A percentile compares a stretch with the other conserved stretches of the same genome.
Conservation (phyloP, 92 coral and sea anemone species). For the Actinostola sp. region DNA sequence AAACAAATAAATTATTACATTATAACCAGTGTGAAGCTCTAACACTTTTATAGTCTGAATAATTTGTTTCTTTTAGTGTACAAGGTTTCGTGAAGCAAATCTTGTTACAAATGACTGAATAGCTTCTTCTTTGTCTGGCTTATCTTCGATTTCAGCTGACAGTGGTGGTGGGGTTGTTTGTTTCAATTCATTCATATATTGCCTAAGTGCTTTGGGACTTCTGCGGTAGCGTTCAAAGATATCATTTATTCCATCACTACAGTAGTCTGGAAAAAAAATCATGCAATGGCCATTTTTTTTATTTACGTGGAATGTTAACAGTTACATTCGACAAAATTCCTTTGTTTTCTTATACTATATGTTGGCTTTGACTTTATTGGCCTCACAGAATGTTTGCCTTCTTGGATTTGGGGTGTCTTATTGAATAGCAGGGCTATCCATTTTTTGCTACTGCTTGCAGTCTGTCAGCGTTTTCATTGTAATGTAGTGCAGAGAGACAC, state of each 20-base stretch:
- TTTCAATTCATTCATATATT: slow-evolving; percentile 12
- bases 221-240: slow-evolving; percentile 22
- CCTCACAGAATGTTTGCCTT: slow-evolving; percentile 41
- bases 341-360: slow-evolving; percentile 27
- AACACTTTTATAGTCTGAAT: no score
- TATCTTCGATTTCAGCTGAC: slow-evolving; percentile 26
- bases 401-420: slow-evolving; percentile 51
- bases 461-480: slow-evolving; percentile 62
- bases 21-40: no score
- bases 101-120: slow-evolving; percentile 30
- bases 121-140: slow-evolving; percentile 37
- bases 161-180: slow-evolving; percentile 42
- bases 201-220: slow-evolving; percentile 19
- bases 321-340: neutral
- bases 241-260: slow-evolving; percentile 15
- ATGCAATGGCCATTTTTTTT: neutral
- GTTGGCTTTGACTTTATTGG: slow-evolving; percentile 46
- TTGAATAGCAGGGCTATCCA: slow-evolving; percentile 45
- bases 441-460: slow-evolving; percentile 58
- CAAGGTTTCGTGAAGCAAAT: no score
- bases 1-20: no score
- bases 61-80: no score
- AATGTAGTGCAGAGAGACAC: slow-evolving; percentile 60
- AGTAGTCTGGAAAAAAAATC: slow-evolving; percentile 14
- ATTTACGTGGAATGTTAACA: neutral